These are phyloP conservation scores for Odontothrips loti DNA, from an alignment of 2,888 invertebrate species.

Conservation along the genomic window DNA sequence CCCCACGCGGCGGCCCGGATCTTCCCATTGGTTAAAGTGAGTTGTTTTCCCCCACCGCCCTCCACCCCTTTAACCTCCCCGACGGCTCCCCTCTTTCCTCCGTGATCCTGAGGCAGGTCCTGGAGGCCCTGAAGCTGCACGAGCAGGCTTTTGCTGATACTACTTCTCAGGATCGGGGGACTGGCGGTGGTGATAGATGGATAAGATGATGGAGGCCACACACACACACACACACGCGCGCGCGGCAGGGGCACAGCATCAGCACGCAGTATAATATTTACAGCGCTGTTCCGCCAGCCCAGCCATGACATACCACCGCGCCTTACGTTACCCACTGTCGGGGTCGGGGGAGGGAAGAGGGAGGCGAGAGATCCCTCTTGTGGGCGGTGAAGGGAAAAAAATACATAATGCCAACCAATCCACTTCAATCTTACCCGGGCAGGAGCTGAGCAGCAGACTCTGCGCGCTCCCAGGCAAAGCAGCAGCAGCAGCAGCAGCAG, in stretches of 20 bases:
- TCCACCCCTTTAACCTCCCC: not conserved
- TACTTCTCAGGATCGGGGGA: no score
- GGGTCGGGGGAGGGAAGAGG: no score
- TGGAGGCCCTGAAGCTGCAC: not conserved
- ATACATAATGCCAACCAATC: conserved; percentile 25
- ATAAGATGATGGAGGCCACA: conserved; percentile 10
- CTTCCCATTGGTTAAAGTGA: not conserved
- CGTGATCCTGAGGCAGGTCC: not conserved
- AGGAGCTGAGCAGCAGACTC: not conserved
- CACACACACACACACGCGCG: not conserved
- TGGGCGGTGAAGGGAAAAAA: not conserved
- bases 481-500: no score
- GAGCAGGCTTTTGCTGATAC: no score
- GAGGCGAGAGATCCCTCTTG: no score
- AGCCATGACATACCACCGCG: not conserved
- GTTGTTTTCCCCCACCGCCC: not conserved
- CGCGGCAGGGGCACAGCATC: not conserved
- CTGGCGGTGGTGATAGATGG: conserved; percentile 11
- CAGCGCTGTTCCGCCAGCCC: not conserved
- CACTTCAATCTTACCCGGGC: not conserved
- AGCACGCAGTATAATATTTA: not conserved
- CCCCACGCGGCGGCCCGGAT: not conserved
- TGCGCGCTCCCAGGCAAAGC: no score
- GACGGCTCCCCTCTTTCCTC: not conserved
- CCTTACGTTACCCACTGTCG: no score